Evolutionary conservation across 2,113 vertebrate genomes (phyloP).

Genomic region (Scomber japonicus): DNA sequence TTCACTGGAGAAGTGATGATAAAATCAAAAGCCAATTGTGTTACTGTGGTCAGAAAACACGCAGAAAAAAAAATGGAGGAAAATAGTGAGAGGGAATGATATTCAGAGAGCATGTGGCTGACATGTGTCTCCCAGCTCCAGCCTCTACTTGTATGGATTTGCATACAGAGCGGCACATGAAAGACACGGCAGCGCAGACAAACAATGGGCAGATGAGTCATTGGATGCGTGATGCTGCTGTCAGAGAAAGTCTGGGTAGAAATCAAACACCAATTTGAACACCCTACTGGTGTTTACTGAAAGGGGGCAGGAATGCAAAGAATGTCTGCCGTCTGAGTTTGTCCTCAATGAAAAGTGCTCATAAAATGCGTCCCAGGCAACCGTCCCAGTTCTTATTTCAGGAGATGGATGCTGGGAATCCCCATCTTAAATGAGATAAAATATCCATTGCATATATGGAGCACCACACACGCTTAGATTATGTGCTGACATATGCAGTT

Average conservation of each 20-base stretch:
- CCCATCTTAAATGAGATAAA: constrained; percentile 23
- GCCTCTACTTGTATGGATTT: constrained; percentile 49
- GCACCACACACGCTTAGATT: neutral
- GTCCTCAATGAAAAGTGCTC: constrained; percentile 69
- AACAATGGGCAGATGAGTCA: constrained; percentile 60
- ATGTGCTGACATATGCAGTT: neutral
- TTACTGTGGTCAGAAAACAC: constrained; percentile 34
- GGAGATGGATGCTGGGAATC: constrained; percentile 61
- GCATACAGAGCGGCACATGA: constrained; percentile 62
- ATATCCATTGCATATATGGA: neutral
- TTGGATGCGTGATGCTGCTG: constrained; percentile 43
- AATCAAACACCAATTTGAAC: constrained; percentile 58
- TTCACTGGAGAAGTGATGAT: constrained; percentile 59
- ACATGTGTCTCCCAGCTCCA: constrained; percentile 60
- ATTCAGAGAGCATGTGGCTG: constrained; percentile 62
- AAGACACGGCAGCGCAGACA: constrained; percentile 51
- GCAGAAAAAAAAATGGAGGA: constrained; percentile 2
- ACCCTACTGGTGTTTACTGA: constrained; percentile 70
- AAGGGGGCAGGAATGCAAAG: constrained; percentile 71
- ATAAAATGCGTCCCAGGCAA: constrained; percentile 60
- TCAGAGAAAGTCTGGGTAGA: constrained; percentile 43
- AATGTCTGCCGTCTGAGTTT: constrained; percentile 81
- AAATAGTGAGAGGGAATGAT: neutral
- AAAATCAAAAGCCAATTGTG: constrained; percentile 43
- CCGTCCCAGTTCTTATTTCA: constrained; percentile 54